Conservation (phyloP, 2,113 vertebrate species). For the Chloebia gouldiae region DNA sequence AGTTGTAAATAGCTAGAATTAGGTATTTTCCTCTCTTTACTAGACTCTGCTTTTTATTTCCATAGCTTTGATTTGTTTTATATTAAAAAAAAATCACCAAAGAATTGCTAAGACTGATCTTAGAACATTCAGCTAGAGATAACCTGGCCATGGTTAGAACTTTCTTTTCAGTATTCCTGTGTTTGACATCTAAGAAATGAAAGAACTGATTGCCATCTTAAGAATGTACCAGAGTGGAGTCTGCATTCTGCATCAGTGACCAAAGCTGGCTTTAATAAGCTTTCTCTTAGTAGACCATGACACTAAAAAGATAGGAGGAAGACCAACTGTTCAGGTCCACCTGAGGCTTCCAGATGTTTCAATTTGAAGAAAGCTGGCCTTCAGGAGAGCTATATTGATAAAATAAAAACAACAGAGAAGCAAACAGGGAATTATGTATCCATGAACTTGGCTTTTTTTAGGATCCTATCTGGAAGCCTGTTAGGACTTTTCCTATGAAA, state of each 20-base stretch:
- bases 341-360: background rate
- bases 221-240: background rate
- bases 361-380: background rate
- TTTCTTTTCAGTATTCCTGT: background rate
- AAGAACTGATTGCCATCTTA: background rate
- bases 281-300: accelerated
- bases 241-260: background rate
- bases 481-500: background rate
- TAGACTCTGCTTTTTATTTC: background rate
- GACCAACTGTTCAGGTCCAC: background rate
- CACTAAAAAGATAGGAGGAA: background rate
- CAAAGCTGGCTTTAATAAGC: background rate
- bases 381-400: background rate
- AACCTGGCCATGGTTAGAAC: background rate
- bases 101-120: background rate
- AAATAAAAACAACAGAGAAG: background rate
- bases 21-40: background rate
- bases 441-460: background rate
- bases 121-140: background rate
- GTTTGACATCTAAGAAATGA: background rate
- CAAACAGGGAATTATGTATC: background rate
- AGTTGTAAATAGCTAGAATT: background rate
- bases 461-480: background rate
- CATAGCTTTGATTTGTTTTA: background rate
- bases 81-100: background rate